These are phyloP conservation scores for Spheniscus mendiculus DNA, from an alignment of 2,113 vertebrate species.

Conservation along the genomic window DNA sequence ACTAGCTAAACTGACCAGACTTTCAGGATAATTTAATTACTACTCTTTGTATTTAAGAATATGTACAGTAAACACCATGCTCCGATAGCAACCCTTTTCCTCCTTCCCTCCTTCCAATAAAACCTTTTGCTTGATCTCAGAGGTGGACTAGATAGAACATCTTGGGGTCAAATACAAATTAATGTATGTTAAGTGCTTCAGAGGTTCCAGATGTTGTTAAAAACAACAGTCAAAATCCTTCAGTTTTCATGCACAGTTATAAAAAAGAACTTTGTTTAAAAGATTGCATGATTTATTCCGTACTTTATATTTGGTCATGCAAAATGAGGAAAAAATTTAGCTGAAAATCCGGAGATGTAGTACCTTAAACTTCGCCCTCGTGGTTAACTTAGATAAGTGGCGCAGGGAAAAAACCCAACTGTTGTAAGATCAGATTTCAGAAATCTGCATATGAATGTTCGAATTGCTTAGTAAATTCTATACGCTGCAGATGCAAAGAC, in stretches of 20 bases:
- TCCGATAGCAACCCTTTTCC: constrained; percentile 64
- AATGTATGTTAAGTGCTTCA: constrained; percentile 46
- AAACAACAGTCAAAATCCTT: constrained; percentile 41
- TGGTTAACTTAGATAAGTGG: not conserved
- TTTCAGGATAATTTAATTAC: constrained; percentile 68
- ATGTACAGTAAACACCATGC: constrained; percentile 32
- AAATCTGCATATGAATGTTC: constrained; percentile 4
- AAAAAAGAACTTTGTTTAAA: not conserved
- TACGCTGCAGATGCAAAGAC: not conserved
- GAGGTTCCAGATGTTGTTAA: constrained; percentile 68
- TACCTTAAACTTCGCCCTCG: not conserved
- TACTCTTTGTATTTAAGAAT: constrained; percentile 47
- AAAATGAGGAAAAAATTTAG: not conserved
- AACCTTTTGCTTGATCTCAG: constrained; percentile 63
- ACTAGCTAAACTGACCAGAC: constrained; percentile 44
- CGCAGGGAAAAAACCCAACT: not conserved
- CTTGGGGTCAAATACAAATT: constrained; percentile 56
- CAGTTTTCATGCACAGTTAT: not conserved
- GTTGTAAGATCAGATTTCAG: not conserved
- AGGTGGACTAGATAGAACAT: constrained; percentile 61
- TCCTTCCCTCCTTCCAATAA: constrained; percentile 69
- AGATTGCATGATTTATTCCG: not conserved
- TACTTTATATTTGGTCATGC: not conserved
- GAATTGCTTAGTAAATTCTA: not conserved
- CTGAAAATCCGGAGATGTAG: not conserved